These are phyloP conservation scores for Pemphredon lugubris DNA, from an alignment of 2,888 invertebrate genomes.

Conservation along the genomic window DNA sequence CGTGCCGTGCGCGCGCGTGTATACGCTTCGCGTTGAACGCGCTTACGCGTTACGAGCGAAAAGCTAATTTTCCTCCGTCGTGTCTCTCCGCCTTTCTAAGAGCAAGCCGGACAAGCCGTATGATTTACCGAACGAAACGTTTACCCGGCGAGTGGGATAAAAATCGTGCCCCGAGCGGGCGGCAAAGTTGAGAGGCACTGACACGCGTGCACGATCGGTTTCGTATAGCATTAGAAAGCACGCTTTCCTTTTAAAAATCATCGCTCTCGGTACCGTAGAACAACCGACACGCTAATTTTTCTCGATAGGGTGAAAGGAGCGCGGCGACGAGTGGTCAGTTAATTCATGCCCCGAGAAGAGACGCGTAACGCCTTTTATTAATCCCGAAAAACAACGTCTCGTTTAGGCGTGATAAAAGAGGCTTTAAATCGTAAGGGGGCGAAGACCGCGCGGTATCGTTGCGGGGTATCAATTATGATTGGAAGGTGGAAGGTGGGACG, in stretches of 20 bases:
- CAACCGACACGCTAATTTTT: slow-evolving; percentile 25
- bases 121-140: not conserved
- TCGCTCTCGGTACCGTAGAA: not conserved
- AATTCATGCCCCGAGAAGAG: slow-evolving; percentile 19
- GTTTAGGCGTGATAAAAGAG: slow-evolving; percentile 36
- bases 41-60: not conserved
- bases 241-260: slow-evolving; percentile 30
- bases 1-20: slow-evolving; percentile 17
- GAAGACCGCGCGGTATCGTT: too few relatives aligned
- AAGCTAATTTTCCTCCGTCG: not conserved
- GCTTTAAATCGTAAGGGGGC: slow-evolving; percentile 19
- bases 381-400: slow-evolving; percentile 46
- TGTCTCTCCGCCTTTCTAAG: not conserved
- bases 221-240: slow-evolving; percentile 35
- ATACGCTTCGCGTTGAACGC: not conserved
- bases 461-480: too few relatives aligned
- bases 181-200: not conserved
- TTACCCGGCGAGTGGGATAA: not conserved
- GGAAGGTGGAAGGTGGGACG: too few relatives aligned
- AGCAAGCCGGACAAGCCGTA: not conserved
- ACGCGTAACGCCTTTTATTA: slow-evolving; percentile 32
- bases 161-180: not conserved
- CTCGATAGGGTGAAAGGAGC: slow-evolving; percentile 37
- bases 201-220: slow-evolving; percentile 12
- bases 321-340: slow-evolving; percentile 22